Percentiles rank a stretch among this genome's conserved stretches.
phyloP scores from a whole-genome alignment of 1,140 invertebrate species.

The Drosophila aff. region DNA sequence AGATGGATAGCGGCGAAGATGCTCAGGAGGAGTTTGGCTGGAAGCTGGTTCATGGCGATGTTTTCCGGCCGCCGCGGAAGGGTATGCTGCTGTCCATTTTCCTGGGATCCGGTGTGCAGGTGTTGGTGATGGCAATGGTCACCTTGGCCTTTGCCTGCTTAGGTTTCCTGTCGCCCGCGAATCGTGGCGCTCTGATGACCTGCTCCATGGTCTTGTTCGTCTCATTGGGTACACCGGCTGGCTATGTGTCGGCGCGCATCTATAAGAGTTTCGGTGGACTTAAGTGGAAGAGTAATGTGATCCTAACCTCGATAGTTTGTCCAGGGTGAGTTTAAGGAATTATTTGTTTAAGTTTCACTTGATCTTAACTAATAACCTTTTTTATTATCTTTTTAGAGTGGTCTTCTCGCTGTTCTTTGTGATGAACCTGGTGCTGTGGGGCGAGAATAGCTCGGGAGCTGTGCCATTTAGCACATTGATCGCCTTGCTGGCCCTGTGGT shows the following conservation, averaged over 20 bases:
- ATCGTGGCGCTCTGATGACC: conserved; percentile 99
- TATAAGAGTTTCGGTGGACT: conserved; percentile 99
- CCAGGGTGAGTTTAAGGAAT: conserved; percentile 90
- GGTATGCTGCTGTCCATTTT: conserved; percentile 98
- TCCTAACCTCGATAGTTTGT: conserved; percentile 97
- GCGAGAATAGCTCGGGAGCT: conserved; percentile 96
- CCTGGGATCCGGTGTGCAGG: conserved; percentile 97
- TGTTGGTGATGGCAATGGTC: conserved; percentile 91
- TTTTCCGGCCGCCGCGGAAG: conserved; percentile 97
- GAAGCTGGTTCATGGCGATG: conserved; percentile 98
- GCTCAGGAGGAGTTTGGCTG: conserved; percentile 99
- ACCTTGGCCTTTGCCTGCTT: conserved; percentile 97
- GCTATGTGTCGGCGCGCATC: conserved; percentile 97
- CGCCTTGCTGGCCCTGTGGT: conserved; percentile 98
- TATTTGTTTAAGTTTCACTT: too few relatives aligned
- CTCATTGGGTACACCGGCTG: conserved; percentile 96
- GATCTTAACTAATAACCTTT: neutral
- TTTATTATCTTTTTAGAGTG: conserved; percentile 87
- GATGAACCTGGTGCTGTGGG: conserved; percentile 98
- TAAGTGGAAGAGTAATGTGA: conserved; percentile 99
- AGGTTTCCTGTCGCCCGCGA: conserved; percentile 98
- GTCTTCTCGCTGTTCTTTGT: conserved; percentile 98
- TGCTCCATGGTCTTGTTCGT: conserved; percentile 98
- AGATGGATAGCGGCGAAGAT: conserved; percentile 98
- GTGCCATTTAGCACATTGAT: conserved; percentile 99